These are phyloP conservation scores for Rhogogaster chlorosoma DNA, from an alignment of 2,888 invertebrate genomes.

Conservation along the genomic window DNA sequence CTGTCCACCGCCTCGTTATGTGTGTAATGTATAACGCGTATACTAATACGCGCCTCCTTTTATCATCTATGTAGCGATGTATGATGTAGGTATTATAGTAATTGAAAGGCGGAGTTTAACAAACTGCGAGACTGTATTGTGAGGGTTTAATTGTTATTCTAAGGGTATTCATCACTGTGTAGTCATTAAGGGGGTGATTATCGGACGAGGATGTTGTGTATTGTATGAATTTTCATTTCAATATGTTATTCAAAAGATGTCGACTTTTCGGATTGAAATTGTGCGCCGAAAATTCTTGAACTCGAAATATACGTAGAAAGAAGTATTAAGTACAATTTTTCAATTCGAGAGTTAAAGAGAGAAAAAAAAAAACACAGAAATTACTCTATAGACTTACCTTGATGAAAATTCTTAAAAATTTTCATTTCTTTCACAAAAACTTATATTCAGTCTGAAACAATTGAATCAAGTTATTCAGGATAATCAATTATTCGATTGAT, in stretches of 20 bases:
- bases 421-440: background rate
- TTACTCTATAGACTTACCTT: background rate
- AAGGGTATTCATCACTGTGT: background rate
- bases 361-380: background rate
- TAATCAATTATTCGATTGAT: background rate
- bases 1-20: slow-evolving; percentile 1
- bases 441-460: background rate
- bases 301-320: background rate
- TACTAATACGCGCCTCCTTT: background rate
- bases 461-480: background rate
- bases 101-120: background rate
- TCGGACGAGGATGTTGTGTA: background rate
- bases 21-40: background rate
- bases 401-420: background rate
- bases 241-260: background rate
- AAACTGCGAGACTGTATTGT: background rate
- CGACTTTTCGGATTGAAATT: background rate
- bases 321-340: background rate
- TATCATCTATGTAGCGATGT: background rate
- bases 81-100: slow-evolving; percentile 21
- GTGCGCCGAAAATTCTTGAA: background rate
- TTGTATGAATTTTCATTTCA: background rate
- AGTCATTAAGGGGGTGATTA: background rate
- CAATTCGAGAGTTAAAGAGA: background rate
- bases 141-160: slow-evolving; percentile 11